Percentiles rank a stretch among this genome's conserved stretches.
Conservation (phyloP, 2,888 invertebrate genomes). For the Leptarthrus brevirostris region DNA sequence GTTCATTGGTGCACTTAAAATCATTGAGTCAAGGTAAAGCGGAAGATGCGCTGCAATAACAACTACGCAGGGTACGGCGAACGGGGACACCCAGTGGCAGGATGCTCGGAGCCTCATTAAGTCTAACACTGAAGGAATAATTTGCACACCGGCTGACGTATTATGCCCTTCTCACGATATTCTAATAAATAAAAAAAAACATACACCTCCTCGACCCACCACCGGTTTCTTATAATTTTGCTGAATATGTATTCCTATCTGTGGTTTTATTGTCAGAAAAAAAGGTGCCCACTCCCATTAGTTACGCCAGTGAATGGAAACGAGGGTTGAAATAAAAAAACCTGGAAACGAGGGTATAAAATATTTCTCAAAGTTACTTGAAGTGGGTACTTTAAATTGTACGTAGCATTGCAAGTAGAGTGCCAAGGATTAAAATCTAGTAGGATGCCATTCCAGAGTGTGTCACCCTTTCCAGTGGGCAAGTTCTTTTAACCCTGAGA, state of each 20-base stretch:
- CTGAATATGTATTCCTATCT: constrained; percentile 20
- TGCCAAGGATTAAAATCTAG: neutral
- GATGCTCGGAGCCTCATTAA: neutral
- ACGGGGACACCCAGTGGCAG: neutral
- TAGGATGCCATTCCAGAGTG: constrained; percentile 4
- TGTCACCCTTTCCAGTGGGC: constrained; percentile 10
- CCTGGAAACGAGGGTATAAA: constrained; percentile 7
- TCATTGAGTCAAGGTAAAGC: too few relatives aligned
- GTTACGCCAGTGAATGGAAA: neutral
- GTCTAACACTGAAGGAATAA: neutral
- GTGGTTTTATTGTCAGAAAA: constrained; percentile 2
- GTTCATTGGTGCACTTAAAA: too few relatives aligned
- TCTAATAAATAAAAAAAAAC: neutral
- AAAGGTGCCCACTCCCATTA: neutral
- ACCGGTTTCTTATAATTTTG: constrained; percentile 16
- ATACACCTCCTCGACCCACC: neutral
- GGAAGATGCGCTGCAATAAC: too few relatives aligned
- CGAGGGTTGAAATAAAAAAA: neutral
- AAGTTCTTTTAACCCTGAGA: constrained; percentile 6
- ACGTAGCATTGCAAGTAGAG: constrained; percentile 25
- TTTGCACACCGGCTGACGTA: neutral
- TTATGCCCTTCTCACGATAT: neutral
- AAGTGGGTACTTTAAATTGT: constrained; percentile 22
- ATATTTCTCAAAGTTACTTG: constrained; percentile 31
- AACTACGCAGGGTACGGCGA: neutral